Base-by-base conservation (phyloP, 2,888 invertebrate species). In the Pyrocoelia pectoralis region DNA sequence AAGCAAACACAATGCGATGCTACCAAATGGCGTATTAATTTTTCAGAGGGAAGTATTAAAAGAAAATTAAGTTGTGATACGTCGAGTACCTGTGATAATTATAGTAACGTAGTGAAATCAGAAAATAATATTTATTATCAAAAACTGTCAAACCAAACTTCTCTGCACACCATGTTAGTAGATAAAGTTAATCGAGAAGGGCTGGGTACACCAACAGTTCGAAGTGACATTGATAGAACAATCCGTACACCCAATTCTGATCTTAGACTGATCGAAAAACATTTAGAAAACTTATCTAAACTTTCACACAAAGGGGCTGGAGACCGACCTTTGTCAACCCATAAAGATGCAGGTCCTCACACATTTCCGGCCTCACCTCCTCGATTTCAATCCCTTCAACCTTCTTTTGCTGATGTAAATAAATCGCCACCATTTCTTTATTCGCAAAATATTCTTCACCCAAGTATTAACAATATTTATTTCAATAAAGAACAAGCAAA, bases 381-480 rank as follows among this genome's bases (percentile, higher is more conserved):
- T 0, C 77, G 75, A 54, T 80, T 79, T 65, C 80, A 80, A 61
- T 79, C 80, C 1, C 68, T 80, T 12, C 80, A 81, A 61, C 61
- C 75, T 61, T 68, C 61, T 64, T 73, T 57, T 61, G 68, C 43
- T 61, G 75, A 76, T 46, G 66, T 64, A 48, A 72, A 66, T 50
- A 73, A 74, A 61, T 77, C 76, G 12, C 73, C 76, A 9, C 43
- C 76, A 10, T 68, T 78, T 14, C 56, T 55, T 15, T 78, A 73
- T 38, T 72, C 76, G 10, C 68, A 77, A 33, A 74, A 77, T 17
- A 63, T 75, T 18, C 78, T 70, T 70, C 82, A 71, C 73, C 82
- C 73, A 0, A 75, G 74, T 57, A 80, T 81, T 52, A 81, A 78
- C 67, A 82, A 80, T 66, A 78, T 81, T 29, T 79, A 74, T 66